Base-by-base conservation (phyloP, 2,113 vertebrate genomes). In the Leucoraja erinaceus region DNA sequence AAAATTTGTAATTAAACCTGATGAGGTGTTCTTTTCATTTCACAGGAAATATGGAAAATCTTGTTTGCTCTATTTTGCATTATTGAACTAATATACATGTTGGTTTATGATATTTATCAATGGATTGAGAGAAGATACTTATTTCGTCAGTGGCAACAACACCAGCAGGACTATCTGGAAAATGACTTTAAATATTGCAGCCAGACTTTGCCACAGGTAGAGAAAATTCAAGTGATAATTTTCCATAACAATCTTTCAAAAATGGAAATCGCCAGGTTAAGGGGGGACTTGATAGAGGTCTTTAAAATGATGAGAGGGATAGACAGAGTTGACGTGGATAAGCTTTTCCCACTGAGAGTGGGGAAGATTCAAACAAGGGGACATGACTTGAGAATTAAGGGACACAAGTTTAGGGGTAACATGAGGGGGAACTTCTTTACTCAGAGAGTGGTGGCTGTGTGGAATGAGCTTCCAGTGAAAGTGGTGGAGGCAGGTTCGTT, bases 191-290 rank as follows among this genome's bases (percentile, higher is more conserved):
- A 74, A 11, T 72, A 28, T 25, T 91, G 90, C 90, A 91, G 68
- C 47, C 90, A 20, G 54, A 9, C 18, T 91, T 72, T 6, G 90
- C 90, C 90, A 70, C 33, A 91, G 90, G 90, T 91, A 91, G 38
- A 47, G 38, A 47, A 47, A 47, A 47, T 47, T 0, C 38, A 47
- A 0, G 38, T 47, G 38, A 47, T 47, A 47, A 47, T 47, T 47
- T 47, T 47, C 38, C 38, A 47, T 47, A 47, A 47, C 38, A 47
- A 47, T 47, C 38, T 47, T 47, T 47, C 38, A 47, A 47, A 84
- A 59, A 84, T 84, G 22, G 9, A 59, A 84, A 84, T 84, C 59
- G 81, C 1, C 38, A 22, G 38, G 16, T 0, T n/a, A n/a, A n/a
- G n/a, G n/a, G n/a, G n/a, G n/a, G n/a, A n/a, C n/a, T n/a, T n/a